These are phyloP conservation scores for Montipora foliosa DNA, from an alignment of 64 coral and sea anemone species.

Conservation along the genomic window DNA sequence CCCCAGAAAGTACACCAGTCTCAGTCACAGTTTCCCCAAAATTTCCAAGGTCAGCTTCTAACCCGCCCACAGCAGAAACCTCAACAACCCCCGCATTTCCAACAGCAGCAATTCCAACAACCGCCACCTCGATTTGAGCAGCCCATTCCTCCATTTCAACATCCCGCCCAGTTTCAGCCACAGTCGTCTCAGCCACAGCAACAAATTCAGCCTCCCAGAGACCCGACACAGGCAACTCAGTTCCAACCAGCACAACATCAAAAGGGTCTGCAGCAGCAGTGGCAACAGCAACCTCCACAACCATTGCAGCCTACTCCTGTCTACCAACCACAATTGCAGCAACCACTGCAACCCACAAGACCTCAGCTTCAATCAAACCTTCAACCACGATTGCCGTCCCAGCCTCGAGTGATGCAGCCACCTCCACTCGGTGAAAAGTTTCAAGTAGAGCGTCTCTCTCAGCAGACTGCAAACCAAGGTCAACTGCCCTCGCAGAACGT, in stretches of 20 bases:
- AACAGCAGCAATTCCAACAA: slow-evolving; percentile 11
- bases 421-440: neutral
- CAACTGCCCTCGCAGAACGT: neutral
- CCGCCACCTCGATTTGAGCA: neutral
- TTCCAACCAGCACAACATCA: neutral
- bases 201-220: neutral
- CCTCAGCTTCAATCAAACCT: slow-evolving; percentile 13
- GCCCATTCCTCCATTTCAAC: slow-evolving; percentile 10
- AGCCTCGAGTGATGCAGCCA: slow-evolving; percentile 1
- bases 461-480: neutral
- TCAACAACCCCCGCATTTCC: slow-evolving; percentile 8
- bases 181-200: neutral
- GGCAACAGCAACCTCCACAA: slow-evolving; percentile 22
- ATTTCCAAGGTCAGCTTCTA: neutral
- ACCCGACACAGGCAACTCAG: slow-evolving; percentile 8
- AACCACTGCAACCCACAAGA: neutral
- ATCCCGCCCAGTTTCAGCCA: neutral
- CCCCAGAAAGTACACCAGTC: neutral
- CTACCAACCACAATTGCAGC: slow-evolving; percentile 23
- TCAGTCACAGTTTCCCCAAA: slow-evolving; percentile 1
- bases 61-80: neutral
- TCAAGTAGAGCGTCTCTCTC: neutral
- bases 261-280: slow-evolving; percentile 13
- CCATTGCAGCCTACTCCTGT: neutral
- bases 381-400: neutral